Conservation (phyloP, 2,797 vertebrate species). For the Acanthurus lineatus region DNA sequence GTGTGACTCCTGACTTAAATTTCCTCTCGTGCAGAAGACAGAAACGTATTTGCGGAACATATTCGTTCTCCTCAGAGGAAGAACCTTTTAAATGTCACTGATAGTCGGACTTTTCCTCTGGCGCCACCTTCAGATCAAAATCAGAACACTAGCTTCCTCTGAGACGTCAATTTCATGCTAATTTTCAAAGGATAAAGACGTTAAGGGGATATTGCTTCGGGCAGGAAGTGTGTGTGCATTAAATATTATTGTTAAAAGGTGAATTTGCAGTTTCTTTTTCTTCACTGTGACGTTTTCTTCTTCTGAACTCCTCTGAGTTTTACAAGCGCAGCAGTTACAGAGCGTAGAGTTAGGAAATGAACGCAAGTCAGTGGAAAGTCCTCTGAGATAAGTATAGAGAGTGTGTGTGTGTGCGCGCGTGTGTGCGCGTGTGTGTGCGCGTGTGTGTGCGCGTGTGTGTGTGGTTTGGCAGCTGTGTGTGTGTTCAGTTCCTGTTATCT, state of each 20-base stretch:
- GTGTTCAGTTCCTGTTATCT: conserved; percentile 75
- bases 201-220: no score
- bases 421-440: conserved; percentile 33
- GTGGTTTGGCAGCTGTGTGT: conserved; percentile 52
- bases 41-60: no score
- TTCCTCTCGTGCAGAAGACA: no score
- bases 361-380: conserved; percentile 27
- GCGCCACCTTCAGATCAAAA: background rate
- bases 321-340: background rate
- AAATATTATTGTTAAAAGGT: no score
- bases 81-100: no score
- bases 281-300: background rate
- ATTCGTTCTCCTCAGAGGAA: no score
- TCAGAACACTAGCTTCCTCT: background rate
- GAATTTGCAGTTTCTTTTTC: no score
- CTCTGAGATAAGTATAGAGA: conserved; percentile 37
- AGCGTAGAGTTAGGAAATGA: conserved; percentile 47
- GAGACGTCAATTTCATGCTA: background rate
- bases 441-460: conserved; percentile 40
- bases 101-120: background rate
- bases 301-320: background rate
- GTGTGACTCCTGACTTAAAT: no score
- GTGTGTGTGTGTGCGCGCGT: conserved; percentile 36
- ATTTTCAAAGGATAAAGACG: no score
- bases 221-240: no score